phyloP scores from a whole-genome alignment of 2,888 invertebrate species.

The Bedellia somnulentella region DNA sequence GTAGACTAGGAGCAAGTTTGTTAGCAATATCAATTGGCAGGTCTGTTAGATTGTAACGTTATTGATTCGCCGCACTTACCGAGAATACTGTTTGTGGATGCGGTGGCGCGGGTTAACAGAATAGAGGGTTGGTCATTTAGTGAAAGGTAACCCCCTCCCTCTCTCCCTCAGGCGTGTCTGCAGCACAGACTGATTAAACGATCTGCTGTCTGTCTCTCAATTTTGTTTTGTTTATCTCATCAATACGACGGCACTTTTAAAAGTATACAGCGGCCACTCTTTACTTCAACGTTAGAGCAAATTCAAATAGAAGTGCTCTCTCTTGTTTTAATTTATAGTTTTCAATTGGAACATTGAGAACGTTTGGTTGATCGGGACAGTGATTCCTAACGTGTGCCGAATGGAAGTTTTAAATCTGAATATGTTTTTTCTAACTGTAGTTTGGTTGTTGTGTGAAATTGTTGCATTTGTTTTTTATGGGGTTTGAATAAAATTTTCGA shows the following conservation, averaged over 20 bases:
- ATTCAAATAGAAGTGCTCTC: not conserved
- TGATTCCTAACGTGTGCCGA: too few species aligned
- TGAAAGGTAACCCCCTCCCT: conserved; percentile 30
- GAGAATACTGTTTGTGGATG: conserved; percentile 55
- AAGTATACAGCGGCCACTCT: not conserved
- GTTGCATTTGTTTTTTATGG: too few species aligned
- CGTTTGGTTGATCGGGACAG: too few species aligned
- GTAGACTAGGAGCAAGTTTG: too few species aligned
- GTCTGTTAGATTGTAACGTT: conserved; percentile 17
- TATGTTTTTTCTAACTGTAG: too few species aligned
- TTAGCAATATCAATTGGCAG: too few species aligned
- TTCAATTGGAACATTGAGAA: too few species aligned
- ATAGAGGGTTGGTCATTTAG: conserved; percentile 56
- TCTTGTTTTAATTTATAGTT: too few species aligned
- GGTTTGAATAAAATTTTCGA: too few species aligned
- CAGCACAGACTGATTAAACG: conserved; percentile 53
- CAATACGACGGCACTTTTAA: conserved; percentile 19
- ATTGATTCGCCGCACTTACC: conserved; percentile 32
- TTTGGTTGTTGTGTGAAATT: too few species aligned
- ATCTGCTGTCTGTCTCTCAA: conserved; percentile 37
- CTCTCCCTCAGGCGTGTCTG: conserved; percentile 20
- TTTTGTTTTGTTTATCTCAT: conserved; percentile 32
- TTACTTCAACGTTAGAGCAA: not conserved
- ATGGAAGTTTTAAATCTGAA: too few species aligned
- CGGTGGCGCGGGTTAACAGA: conserved; percentile 52